phyloP scores from a whole-genome alignment of 2,113 vertebrate genomes.

The Pollimyrus isidori region DNA sequence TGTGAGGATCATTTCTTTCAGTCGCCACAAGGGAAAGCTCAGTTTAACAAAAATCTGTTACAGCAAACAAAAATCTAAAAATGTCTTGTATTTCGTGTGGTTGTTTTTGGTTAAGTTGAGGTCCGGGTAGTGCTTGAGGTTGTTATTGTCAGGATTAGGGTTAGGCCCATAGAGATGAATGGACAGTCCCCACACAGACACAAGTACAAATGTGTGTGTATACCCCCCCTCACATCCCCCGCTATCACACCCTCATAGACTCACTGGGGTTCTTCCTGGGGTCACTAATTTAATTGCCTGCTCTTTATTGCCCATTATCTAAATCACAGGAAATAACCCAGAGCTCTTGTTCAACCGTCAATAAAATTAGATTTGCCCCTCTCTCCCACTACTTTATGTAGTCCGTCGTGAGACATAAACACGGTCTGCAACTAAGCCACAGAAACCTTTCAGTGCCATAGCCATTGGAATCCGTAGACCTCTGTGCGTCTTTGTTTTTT shows the following conservation, averaged over 20 bases:
- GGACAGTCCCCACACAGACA: neutral
- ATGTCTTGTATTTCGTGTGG: neutral
- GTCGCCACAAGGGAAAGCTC: neutral
- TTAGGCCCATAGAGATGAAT: neutral
- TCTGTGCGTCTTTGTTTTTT: neutral
- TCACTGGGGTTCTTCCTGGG: neutral
- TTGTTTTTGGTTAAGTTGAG: neutral
- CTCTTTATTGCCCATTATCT: neutral
- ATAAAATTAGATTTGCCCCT: neutral
- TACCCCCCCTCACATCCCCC: neutral
- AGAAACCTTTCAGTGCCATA: neutral
- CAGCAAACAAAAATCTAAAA: neutral
- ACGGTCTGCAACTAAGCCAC: neutral
- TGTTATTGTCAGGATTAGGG: neutral
- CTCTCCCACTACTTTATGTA: neutral
- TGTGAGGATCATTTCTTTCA: neutral
- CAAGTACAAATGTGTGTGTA: neutral
- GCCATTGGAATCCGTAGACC: neutral
- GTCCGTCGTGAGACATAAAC: neutral
- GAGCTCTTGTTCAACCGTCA: neutral
- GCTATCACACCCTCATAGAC: neutral
- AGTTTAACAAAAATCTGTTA: neutral
- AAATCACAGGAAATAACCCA: neutral
- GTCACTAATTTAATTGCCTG: neutral
- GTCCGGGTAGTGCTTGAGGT: neutral